phyloP scores from a whole-genome alignment of 2,113 vertebrate genomes.

The Dinomys branickii region DNA sequence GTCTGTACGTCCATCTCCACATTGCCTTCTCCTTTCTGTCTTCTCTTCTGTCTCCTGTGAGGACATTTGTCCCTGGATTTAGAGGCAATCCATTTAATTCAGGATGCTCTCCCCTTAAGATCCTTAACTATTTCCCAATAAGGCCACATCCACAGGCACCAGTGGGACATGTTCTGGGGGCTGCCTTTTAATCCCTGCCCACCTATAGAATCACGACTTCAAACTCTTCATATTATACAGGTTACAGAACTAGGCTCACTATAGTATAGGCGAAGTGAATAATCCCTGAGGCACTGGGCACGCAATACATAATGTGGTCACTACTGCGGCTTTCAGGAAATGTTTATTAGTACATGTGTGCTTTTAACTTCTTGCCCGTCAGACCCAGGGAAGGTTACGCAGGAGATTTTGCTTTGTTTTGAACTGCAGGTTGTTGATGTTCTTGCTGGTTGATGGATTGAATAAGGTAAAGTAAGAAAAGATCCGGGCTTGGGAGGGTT shows the following conservation, averaged over 20 bases:
- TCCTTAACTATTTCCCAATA: neutral
- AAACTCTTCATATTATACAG: neutral
- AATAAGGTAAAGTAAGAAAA: neutral
- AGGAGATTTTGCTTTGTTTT: neutral
- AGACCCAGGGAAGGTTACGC: neutral
- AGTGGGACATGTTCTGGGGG: neutral
- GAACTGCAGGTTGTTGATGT: neutral
- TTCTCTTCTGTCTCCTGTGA: neutral
- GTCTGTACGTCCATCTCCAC: neutral
- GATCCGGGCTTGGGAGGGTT: fast-evolving
- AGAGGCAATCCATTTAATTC: neutral
- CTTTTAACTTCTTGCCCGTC: neutral
- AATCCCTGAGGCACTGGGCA: neutral
- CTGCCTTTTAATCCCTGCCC: neutral
- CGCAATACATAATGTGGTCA: no score
- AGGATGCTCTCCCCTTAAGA: neutral
- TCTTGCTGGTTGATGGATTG: neutral
- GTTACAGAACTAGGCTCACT: neutral
- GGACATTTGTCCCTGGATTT: neutral
- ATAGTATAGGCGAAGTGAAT: neutral
- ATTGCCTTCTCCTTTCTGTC: neutral
- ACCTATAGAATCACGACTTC: neutral
- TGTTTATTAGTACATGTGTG: neutral
- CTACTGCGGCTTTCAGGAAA: neutral
- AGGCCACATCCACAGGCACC: neutral